Percentiles rank a stretch among this genome's conserved stretches.
phyloP scores from a whole-genome alignment of 92 coral and sea anemone genomes.

The Bergia puertoricense region DNA sequence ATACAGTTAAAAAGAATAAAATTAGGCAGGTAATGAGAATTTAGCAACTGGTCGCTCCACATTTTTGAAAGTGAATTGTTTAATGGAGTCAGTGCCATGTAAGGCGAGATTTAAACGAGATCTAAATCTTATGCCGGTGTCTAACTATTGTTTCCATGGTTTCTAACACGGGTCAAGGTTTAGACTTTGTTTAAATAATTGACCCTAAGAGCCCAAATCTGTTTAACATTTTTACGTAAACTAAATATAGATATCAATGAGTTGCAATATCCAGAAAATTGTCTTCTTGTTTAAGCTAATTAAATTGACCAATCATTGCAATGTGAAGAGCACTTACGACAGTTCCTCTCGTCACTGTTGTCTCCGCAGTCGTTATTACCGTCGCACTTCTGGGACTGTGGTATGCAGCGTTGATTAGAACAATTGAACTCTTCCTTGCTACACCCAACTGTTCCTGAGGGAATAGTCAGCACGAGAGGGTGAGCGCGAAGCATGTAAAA shows the following conservation, averaged over 20 bases:
- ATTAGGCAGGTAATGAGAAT: no score
- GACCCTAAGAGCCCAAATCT: no score
- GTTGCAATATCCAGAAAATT: background rate
- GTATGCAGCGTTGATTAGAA: constrained; percentile 43
- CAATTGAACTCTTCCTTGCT: constrained; percentile 39
- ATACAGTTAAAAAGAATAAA: no score
- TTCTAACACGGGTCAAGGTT: no score
- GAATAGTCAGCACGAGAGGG: background rate
- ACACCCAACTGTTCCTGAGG: constrained; percentile 34
- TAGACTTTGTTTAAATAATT: no score
- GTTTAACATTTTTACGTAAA: background rate
- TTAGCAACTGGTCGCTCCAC: no score
- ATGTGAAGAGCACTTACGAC: constrained; percentile 34
- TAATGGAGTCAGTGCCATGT: no score
- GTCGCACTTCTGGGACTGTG: constrained; percentile 39
- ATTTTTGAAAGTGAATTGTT: background rate
- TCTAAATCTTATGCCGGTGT: no score
- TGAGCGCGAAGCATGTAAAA: background rate
- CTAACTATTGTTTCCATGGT: no score
- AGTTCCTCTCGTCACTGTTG: constrained; percentile 39
- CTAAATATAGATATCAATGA: background rate
- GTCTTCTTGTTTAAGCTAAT: background rate
- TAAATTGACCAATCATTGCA: background rate
- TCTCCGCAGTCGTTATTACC: constrained; percentile 49
- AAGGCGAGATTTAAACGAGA: no score